Percentiles rank a stretch among this genome's conserved stretches.
Evolutionary conservation across 1,140 invertebrate species (phyloP).

Genomic region (Cyclargus thomasi): DNA sequence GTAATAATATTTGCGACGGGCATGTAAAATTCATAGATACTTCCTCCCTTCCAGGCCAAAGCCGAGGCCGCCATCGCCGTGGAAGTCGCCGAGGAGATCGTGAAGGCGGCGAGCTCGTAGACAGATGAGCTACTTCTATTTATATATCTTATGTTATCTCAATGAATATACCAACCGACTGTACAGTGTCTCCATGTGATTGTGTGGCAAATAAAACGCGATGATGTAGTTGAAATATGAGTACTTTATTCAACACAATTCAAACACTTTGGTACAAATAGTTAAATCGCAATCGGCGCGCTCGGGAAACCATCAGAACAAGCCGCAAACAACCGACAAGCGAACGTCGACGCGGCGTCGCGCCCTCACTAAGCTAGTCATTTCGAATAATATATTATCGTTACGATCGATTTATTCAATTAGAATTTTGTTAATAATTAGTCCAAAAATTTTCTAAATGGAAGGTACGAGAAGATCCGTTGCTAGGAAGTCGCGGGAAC

Average conservation of each 20-base stretch:
- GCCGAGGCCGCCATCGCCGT: slow-evolving; percentile 95
- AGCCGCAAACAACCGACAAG: slow-evolving; percentile 54
- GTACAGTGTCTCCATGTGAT: background rate
- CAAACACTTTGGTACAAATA: slow-evolving; percentile 76
- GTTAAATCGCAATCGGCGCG: slow-evolving; percentile 58
- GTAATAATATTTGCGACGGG: too few species aligned
- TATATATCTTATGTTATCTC: slow-evolving; percentile 45
- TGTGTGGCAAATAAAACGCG: slow-evolving; percentile 46
- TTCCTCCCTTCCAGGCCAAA: slow-evolving; percentile 78
- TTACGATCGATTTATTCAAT: slow-evolving; percentile 50
- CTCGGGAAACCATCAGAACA: slow-evolving; percentile 42
- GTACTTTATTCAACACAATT: slow-evolving; percentile 73
- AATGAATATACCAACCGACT: background rate
- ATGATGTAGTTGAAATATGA: slow-evolving; percentile 63
- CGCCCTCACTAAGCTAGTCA: slow-evolving; percentile 25
- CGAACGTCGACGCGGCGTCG: slow-evolving; percentile 32
- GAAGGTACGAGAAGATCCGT: slow-evolving; percentile 68
- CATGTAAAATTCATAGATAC: background rate
- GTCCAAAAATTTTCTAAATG: slow-evolving; percentile 60
- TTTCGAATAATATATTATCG: slow-evolving; percentile 49
- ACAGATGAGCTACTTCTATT: slow-evolving; percentile 36
- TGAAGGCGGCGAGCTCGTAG: slow-evolving; percentile 83
- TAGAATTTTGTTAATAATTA: slow-evolving; percentile 46
- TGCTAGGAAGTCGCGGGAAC: slow-evolving; percentile 70
- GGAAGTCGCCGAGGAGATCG: slow-evolving; percentile 95